These are phyloP conservation scores for Erethizon dorsatum DNA, from an alignment of 2,797 vertebrate species.

Conservation along the genomic window DNA sequence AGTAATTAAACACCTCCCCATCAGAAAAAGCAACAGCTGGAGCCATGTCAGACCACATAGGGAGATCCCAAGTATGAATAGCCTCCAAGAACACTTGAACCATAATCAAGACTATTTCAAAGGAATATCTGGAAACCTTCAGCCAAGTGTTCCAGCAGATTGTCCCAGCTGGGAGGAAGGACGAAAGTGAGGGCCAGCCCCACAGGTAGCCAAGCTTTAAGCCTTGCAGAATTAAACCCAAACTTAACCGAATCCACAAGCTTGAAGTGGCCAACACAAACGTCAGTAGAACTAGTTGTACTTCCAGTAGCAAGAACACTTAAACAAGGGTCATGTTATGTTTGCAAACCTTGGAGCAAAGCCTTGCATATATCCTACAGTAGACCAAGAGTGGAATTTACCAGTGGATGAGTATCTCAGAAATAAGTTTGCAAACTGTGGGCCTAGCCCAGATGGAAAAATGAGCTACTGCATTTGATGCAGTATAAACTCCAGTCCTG, in stretches of 20 bases:
- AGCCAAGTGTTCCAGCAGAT: constrained; percentile 32
- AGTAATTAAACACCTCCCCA: background rate
- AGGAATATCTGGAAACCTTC: constrained; percentile 56
- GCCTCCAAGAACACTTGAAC: constrained; percentile 65
- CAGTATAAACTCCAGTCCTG: constrained; percentile 18
- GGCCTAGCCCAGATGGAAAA: constrained; percentile 77
- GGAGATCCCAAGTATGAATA: constrained; percentile 14
- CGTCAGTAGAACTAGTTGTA: constrained; percentile 75
- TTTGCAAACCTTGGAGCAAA: constrained; percentile 47
- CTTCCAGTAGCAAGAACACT: constrained; percentile 76
- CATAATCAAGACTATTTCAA: constrained; percentile 32
- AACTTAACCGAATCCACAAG: constrained; percentile 60
- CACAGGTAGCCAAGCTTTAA: constrained; percentile 65
- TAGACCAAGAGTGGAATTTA: constrained; percentile 68
- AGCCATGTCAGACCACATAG: background rate
- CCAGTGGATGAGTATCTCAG: constrained; percentile 66
- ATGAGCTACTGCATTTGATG: constrained; percentile 69
- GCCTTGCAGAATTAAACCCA: constrained; percentile 34
- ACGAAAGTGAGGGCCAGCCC: background rate
- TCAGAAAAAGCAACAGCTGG: background rate
- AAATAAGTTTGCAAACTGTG: constrained; percentile 64
- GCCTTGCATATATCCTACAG: constrained; percentile 19
- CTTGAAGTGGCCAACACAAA: constrained; percentile 67
- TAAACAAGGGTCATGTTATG: constrained; percentile 46
- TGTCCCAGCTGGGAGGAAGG: constrained; percentile 42